Conservation (phyloP, 2,113 vertebrate species). For the Centropristis striata region DNA sequence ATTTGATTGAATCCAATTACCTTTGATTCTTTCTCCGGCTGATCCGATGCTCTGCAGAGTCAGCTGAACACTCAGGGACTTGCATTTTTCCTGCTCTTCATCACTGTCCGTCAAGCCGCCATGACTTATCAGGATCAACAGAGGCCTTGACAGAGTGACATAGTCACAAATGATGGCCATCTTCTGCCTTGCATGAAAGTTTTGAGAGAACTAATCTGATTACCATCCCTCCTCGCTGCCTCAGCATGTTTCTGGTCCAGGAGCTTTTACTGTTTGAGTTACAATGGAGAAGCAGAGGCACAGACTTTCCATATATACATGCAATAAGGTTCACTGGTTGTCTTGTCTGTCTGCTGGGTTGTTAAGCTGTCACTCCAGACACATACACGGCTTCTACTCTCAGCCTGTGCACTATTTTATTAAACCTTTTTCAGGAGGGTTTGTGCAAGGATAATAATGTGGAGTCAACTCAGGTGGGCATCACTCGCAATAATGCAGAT, state of each 20-base stretch:
- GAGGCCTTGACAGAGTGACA: conserved; percentile 73
- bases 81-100: conserved; percentile 57
- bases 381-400: conserved; percentile 26
- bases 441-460: conserved; percentile 26
- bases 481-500: conserved; percentile 14
- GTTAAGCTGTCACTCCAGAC: conserved; percentile 47
- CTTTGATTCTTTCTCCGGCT: conserved; percentile 51
- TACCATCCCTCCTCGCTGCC: conserved; percentile 65
- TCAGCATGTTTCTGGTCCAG: conserved; percentile 68
- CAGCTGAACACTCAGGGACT: conserved; percentile 66
- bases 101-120: conserved; percentile 69
- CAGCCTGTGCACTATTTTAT: conserved; percentile 38
- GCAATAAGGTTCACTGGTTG: conserved; percentile 42
- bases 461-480: conserved; percentile 21
- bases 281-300: conserved; percentile 32
- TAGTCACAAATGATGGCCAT: conserved; percentile 73
- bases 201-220: conserved; percentile 75
- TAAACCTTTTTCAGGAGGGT: conserved; percentile 31
- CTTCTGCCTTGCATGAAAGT: conserved; percentile 63
- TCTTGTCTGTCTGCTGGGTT: conserved; percentile 38
- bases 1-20: conserved; percentile 66
- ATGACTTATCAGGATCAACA: conserved; percentile 65
- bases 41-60: conserved; percentile 63
- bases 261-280: conserved; percentile 48
- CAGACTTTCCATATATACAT: conserved; percentile 52